Conservation (phyloP, 2,888 invertebrate genomes). For the Leucophora obtusa region DNA sequence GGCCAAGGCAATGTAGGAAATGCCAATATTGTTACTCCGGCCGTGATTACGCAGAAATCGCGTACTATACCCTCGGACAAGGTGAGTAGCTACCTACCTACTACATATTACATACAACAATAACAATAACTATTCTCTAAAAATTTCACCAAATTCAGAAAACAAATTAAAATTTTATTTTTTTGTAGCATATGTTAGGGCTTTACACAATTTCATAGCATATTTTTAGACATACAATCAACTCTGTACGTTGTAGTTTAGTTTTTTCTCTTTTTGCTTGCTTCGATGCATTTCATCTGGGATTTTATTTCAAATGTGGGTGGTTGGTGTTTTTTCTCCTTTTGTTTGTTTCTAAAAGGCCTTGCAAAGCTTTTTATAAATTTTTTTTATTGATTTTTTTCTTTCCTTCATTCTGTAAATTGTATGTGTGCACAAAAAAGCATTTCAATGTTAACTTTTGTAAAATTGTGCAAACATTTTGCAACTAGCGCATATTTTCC, state of each 20-base stretch:
- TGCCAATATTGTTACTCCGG: constrained; percentile 65
- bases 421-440: neutral
- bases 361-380: constrained; percentile 49
- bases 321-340: constrained; percentile 37
- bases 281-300: constrained; percentile 30
- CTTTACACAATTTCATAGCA: constrained; percentile 34
- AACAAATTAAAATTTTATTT: neutral
- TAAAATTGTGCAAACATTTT: constrained; percentile 25
- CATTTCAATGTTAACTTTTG: constrained; percentile 63
- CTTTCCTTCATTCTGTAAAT: constrained; percentile 26
- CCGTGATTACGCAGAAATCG: constrained; percentile 80
- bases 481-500: constrained; percentile 51
- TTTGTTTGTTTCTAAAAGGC: constrained; percentile 57
- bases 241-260: neutral
- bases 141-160: neutral
- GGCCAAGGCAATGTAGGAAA: constrained; percentile 63
- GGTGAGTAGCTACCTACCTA: constrained; percentile 80
- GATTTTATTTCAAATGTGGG: constrained; percentile 39
- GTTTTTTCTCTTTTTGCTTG: constrained; percentile 1
- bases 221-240: constrained; percentile 49
- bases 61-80: constrained; percentile 91
- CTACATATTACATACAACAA: neutral
- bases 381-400: constrained; percentile 57
- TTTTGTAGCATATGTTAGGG: constrained; percentile 47
- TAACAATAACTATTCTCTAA: constrained; percentile 4